phyloP scores from a whole-genome alignment of 2,113 vertebrate genomes.

The Nycticebus coucang region DNA sequence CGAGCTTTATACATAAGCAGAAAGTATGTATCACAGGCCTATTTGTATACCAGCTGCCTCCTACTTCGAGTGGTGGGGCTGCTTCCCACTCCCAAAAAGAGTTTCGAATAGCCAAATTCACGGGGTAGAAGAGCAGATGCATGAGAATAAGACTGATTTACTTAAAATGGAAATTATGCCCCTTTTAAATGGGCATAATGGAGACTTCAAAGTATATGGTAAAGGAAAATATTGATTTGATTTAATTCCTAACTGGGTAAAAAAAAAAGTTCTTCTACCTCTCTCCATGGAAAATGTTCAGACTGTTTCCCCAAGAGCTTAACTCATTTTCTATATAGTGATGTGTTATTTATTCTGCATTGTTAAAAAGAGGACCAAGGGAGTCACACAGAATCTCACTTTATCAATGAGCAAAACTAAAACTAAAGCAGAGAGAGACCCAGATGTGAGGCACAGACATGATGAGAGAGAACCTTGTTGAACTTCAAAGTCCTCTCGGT shows the following conservation, averaged over 20 bases:
- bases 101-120: neutral
- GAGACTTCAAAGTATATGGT: neutral
- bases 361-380: neutral
- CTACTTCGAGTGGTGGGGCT: neutral
- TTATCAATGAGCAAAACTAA: neutral
- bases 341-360: neutral
- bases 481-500: neutral
- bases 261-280: neutral
- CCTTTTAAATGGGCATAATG: neutral
- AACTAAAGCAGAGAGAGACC: neutral
- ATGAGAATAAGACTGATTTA: neutral
- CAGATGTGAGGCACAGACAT: neutral
- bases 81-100: neutral
- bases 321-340: neutral
- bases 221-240: constrained; percentile 1
- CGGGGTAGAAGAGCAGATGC: neutral
- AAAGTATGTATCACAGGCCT: neutral
- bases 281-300: constrained; percentile 9
- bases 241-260: constrained; percentile 12
- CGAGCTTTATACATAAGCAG: neutral
- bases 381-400: neutral
- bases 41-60: neutral
- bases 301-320: neutral
- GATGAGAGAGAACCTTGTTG: neutral
- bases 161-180: constrained; percentile 19